Conservation (phyloP, 2,888 invertebrate species). For the Neria commutata region DNA sequence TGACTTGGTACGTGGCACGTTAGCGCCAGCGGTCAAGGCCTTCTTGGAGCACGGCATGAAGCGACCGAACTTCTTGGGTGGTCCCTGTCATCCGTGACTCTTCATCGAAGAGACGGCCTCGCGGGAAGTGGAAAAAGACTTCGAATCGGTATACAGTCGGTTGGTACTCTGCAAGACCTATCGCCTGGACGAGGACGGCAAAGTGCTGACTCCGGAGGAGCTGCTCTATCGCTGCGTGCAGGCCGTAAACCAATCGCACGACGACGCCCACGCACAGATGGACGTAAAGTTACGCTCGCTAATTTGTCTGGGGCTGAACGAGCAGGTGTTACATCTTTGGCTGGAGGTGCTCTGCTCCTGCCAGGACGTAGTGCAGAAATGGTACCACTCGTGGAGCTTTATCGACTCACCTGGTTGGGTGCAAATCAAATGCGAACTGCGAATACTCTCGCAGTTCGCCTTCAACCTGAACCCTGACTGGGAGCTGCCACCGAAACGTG, state of each 20-base stretch:
- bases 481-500: slow-evolving; percentile 87
- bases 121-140: slow-evolving; percentile 96
- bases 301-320: slow-evolving; percentile 94
- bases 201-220: slow-evolving; percentile 98
- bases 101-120: slow-evolving; percentile 98
- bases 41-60: slow-evolving; percentile 95
- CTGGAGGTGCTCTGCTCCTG: slow-evolving; percentile 96
- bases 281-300: slow-evolving; percentile 96
- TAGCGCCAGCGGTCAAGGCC: slow-evolving; percentile 92
- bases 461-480: slow-evolving; percentile 96
- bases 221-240: slow-evolving; percentile 93
- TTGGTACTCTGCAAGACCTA: slow-evolving; percentile 97
- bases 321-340: slow-evolving; percentile 98
- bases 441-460: slow-evolving; percentile 93
- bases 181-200: slow-evolving; percentile 96
- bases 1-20: slow-evolving; percentile 91
- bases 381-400: slow-evolving; percentile 92
- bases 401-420: slow-evolving; percentile 98
- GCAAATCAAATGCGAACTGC: slow-evolving; percentile 97
- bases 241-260: slow-evolving; percentile 93
- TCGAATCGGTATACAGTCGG: slow-evolving; percentile 96
- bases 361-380: slow-evolving; percentile 92
- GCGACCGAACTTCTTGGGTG: slow-evolving; percentile 85
- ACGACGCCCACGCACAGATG: slow-evolving; percentile 96
- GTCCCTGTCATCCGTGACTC: slow-evolving; percentile 97